These are phyloP conservation scores for Cyanoliseus patagonus DNA, from an alignment of 2,113 vertebrate genomes.

Conservation along the genomic window DNA sequence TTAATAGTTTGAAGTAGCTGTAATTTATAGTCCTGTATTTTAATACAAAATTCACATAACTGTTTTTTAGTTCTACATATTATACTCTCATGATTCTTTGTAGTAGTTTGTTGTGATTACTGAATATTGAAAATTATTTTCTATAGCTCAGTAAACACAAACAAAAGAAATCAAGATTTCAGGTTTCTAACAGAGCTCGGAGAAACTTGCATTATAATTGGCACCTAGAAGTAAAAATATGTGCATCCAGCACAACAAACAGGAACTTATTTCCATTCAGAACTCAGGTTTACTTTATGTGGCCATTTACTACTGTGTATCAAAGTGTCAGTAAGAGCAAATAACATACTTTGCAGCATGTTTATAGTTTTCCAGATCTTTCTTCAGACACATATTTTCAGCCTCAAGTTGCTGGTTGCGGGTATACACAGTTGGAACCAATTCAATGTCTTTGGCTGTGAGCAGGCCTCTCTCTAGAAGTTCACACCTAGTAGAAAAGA, in stretches of 20 bases:
- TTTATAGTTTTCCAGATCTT: constrained; percentile 79
- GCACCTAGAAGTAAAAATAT: background rate
- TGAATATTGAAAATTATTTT: background rate
- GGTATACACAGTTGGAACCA: constrained; percentile 79
- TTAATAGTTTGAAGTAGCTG: background rate
- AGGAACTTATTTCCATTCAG: background rate
- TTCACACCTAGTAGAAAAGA: constrained; percentile 76
- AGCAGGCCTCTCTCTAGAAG: constrained; percentile 78
- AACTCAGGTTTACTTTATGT: background rate
- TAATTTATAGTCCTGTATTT: background rate
- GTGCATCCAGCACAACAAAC: background rate
- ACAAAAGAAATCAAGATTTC: constrained; percentile 15
- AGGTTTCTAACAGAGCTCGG: background rate
- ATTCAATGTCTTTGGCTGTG: constrained; percentile 11
- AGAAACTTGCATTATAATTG: background rate
- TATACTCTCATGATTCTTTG: background rate
- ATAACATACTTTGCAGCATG: constrained; percentile 71
- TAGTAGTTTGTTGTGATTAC: background rate
- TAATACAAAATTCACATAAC: background rate
- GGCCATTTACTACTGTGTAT: background rate
- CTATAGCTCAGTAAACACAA: background rate
- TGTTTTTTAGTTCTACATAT: background rate
- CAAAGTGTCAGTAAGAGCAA: background rate
- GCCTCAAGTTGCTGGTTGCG: constrained; percentile 79
- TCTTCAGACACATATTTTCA: constrained; percentile 76